Base-by-base conservation (phyloP, 2,888 invertebrate species). In the Cepaea hortensis region DNA sequence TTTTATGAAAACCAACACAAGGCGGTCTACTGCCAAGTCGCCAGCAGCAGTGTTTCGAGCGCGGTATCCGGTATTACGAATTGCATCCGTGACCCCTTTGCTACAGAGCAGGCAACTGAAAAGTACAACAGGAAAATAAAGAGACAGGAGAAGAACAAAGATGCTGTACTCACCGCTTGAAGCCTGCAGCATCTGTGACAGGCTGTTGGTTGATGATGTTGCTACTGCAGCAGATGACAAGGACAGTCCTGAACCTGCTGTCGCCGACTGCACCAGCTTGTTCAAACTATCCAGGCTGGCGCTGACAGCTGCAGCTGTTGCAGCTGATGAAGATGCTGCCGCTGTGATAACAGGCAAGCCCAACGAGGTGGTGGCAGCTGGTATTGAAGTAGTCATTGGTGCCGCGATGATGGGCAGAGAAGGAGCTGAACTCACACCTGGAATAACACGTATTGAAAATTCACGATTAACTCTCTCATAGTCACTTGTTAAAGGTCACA, bases 281-380 rank as follows among this genome's bases (percentile, higher is more conserved):
- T 87, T 87, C 72, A 87, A 61, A 20, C 87, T 80, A 65, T 79
- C 87, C 50, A 87, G 55, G 65, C 87, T 87, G 35, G 87, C 80
- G 48, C 84, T 87, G 80, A 87, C 70, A 9, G 84, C 80, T 18
- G 81, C 84, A 50, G 85, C 77, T 68, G 85, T 85, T 46, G 79
- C 85, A 50, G 77, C 79, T 7, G 48, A 55, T 15, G 81, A 82
- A 70, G 82, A 15, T 23, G 48, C 82, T 82, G 82, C 35, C 23
- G 48, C 72, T n/a, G 13, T 50, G 55, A 72, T 72, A 9, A 18
- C 3, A 5, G 61, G 18, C 11, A 11, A 23, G 13, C 55, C 13
- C 72, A 72, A 61, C 23, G 62, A 35, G 15, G 62, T 46, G 5
- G 62, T 35, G 6, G 55, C n/a, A 55, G 20, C n/a, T 11, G 55